Conservation (phyloP, 1,140 invertebrate species). For the Temnothorax curvispinosus region DNA sequence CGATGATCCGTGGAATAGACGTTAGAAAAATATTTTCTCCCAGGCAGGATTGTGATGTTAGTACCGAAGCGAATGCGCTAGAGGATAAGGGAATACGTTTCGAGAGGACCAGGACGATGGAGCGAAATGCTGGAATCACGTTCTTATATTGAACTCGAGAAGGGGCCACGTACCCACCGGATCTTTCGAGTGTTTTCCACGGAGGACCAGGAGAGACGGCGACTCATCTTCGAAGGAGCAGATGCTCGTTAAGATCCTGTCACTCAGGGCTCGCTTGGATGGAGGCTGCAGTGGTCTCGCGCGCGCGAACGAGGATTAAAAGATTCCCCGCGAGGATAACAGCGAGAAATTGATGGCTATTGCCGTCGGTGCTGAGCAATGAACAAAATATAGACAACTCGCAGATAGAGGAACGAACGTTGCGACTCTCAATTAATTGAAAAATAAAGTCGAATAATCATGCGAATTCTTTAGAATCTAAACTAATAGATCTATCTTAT, state of each 20-base stretch:
- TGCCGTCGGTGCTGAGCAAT: slow-evolving; percentile 39
- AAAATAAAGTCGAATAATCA: neutral
- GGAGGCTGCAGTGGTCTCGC: slow-evolving; percentile 42
- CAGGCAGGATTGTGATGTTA: slow-evolving; percentile 10
- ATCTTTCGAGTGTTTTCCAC: slow-evolving; percentile 58
- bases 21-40: slow-evolving; percentile 63
- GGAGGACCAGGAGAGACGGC: slow-evolving; percentile 37
- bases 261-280: slow-evolving; percentile 69
- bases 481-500: neutral
- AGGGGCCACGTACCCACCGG: neutral
- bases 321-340: slow-evolving; percentile 75
- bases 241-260: slow-evolving; percentile 83
- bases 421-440: slow-evolving; percentile 27
- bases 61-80: slow-evolving; percentile 23
- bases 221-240: slow-evolving; percentile 67
- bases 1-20: slow-evolving; percentile 43
- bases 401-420: neutral
- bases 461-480: neutral
- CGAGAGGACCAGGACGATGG: neutral
- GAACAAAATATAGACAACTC: slow-evolving; percentile 1
- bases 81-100: neutral
- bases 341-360: slow-evolving; percentile 67
- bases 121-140: slow-evolving; percentile 58
- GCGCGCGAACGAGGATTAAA: slow-evolving; percentile 70
- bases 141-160: slow-evolving; percentile 62